Evolutionary conservation across 2,113 vertebrate species (phyloP).

Genomic region (Puntigrus tetrazona): DNA sequence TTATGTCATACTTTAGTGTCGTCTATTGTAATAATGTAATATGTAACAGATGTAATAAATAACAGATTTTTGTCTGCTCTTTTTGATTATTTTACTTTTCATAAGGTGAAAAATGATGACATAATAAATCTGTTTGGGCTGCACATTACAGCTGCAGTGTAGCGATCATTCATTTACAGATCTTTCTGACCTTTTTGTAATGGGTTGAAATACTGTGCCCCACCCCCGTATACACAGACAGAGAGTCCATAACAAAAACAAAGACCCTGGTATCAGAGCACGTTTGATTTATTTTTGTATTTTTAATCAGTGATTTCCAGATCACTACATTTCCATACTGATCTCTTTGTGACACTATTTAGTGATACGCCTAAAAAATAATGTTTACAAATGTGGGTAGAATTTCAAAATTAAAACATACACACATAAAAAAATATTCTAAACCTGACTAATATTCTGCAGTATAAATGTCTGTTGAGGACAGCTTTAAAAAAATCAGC

Average conservation of each 20-base stretch:
- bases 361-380: too few relatives aligned
- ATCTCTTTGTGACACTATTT: too few relatives aligned
- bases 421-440: too few relatives aligned
- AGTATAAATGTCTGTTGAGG: too few relatives aligned
- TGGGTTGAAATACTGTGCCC: conserved; percentile 10
- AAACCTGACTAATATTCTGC: too few relatives aligned
- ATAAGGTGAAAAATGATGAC: background rate
- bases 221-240: background rate
- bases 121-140: background rate
- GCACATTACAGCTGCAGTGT: background rate
- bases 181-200: conserved; percentile 5
- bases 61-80: background rate
- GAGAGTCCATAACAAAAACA: conserved; percentile 17
- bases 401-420: background rate
- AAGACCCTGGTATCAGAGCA: background rate
- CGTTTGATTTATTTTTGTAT: background rate
- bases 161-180: background rate
- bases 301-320: background rate
- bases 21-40: too few relatives aligned
- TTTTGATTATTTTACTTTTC: background rate
- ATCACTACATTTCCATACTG: too few relatives aligned
- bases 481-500: too few relatives aligned
- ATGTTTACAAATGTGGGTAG: background rate
- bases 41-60: background rate
- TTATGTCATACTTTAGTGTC: background rate